These are phyloP conservation scores for Anabas testudineus DNA, from an alignment of 2,797 vertebrate genomes.

Conservation along the genomic window DNA sequence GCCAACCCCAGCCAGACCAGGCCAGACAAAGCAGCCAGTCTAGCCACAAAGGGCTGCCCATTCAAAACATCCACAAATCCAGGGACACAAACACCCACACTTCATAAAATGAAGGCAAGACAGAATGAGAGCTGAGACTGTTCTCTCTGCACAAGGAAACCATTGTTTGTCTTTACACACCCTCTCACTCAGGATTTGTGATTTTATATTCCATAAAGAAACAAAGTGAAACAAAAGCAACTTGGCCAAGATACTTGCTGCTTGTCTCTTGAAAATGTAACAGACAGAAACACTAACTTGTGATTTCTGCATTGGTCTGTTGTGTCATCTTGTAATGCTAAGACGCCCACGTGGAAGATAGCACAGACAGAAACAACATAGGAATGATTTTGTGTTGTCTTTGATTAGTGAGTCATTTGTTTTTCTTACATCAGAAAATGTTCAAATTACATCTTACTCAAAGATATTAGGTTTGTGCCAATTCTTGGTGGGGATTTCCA, in stretches of 20 bases:
- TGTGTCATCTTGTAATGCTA: slow-evolving; percentile 1
- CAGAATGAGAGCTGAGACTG: slow-evolving; percentile 60
- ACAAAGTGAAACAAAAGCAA: slow-evolving; percentile 41
- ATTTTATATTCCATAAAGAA: slow-evolving; percentile 58
- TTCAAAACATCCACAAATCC: slow-evolving; percentile 72
- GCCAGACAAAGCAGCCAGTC: slow-evolving; percentile 69
- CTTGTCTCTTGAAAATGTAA: slow-evolving; percentile 50
- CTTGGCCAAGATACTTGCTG: slow-evolving; percentile 38
- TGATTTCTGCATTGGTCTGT: not conserved
- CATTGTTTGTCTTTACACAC: slow-evolving; percentile 78
- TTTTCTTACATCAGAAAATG: not conserved
- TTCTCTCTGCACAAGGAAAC: slow-evolving; percentile 78
- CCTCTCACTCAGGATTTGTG: slow-evolving; percentile 54
- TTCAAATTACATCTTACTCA: too few relatives aligned
- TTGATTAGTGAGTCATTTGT: not conserved
- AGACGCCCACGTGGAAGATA: slow-evolving; percentile 18
- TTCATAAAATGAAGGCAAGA: slow-evolving; percentile 77
- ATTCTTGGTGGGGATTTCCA: not conserved
- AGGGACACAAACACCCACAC: slow-evolving; percentile 77
- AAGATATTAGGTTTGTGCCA: too few relatives aligned
- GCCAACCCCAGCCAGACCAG: slow-evolving; percentile 59
- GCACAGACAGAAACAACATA: slow-evolving; percentile 2
- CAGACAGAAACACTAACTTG: slow-evolving; percentile 29
- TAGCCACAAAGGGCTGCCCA: slow-evolving; percentile 68
- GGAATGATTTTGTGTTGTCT: slow-evolving; percentile 11